Conservation (phyloP, 2,888 invertebrate genomes). For the Congeria kusceri region DNA sequence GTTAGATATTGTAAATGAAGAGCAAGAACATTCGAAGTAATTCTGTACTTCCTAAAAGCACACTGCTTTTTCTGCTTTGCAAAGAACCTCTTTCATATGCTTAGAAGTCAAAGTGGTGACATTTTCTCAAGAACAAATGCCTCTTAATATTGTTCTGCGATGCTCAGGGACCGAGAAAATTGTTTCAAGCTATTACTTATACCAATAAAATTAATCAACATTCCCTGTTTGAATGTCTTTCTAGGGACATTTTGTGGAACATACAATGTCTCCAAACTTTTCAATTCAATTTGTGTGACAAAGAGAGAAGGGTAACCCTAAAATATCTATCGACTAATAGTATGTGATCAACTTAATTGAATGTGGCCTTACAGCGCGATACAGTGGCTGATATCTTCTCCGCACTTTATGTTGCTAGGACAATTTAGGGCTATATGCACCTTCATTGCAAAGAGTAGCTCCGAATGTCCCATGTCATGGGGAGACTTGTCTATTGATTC, state of each 20-base stretch:
- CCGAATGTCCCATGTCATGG: constrained; percentile 55
- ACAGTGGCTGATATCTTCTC: no score
- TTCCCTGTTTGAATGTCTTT: constrained; percentile 45
- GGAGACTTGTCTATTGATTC: constrained; percentile 45
- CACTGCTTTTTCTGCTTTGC: no score
- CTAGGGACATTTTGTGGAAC: constrained; percentile 56
- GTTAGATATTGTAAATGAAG: no score
- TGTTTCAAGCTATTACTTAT: constrained; percentile 50
- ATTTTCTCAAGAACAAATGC: constrained; percentile 54
- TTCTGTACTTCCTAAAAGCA: no score
- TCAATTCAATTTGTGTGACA: constrained; percentile 59
- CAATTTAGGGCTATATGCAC: constrained; percentile 3
- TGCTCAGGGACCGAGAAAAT: constrained; percentile 47
- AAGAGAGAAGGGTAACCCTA: constrained; percentile 34
- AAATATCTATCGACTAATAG: constrained; percentile 28
- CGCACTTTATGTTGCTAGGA: no score
- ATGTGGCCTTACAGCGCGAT: constrained; percentile 1
- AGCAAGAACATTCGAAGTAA: no score
- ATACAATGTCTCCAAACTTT: constrained; percentile 56
- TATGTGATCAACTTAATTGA: constrained; percentile 37
- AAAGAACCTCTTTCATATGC: no score
- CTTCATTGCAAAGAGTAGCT: constrained; percentile 22
- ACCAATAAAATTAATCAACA: constrained; percentile 62
- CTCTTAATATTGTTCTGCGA: constrained; percentile 43
- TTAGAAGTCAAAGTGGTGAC: constrained; percentile 42